Evolutionary conservation across 2,888 invertebrate genomes (phyloP), one percentile per base, ranked within the genome.

Genomic region (Venusia cambrica): DNA sequence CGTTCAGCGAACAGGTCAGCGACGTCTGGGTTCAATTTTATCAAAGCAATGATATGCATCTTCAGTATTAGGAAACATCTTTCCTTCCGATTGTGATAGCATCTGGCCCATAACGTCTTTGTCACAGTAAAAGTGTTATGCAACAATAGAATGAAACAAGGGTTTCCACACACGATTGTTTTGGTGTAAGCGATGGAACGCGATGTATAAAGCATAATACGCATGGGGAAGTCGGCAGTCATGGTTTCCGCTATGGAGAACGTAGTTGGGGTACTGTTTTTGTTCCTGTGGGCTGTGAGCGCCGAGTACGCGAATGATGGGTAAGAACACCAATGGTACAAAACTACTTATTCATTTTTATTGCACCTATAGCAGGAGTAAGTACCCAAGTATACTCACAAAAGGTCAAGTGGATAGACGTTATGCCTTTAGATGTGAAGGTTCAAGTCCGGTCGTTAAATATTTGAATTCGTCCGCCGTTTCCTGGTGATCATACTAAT

Each of bases 91-190:
- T 36, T 62, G 38, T 49, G 73, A 77, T 77, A 62, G 16, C 62
- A 73, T 73, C 71, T 31, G 26, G 44, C 37, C 38, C 56, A 54
- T 51, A 42, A 48, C 42, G 65, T 71, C 70, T 57, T 47, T 55
- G 61, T 62, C 63, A 48, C 47, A 50, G 62, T 66, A 66, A 67
- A 66, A 66, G 61, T 58, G 43, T 83, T 78, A 65, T 61, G 73
- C 56, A 77, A 80, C 79, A 81, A 78, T 76, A 32, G 36, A 36
- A 26, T 34, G 31, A 29, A 30, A 29, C 29, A 30, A 39, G 42
- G 32, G 63, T 83, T 84, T 83, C 83, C 77, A 67, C 81, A 85
- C 72, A 48, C 73, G 61, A 85, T 85, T 85, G 85, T 85, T 60
- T 63, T 47, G 55, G 62, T 27, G 51, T 75, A 85, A 37, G 57